These are phyloP conservation scores for Catharus ustulatus DNA, from an alignment of 2,797 vertebrate genomes.

Conservation along the genomic window DNA sequence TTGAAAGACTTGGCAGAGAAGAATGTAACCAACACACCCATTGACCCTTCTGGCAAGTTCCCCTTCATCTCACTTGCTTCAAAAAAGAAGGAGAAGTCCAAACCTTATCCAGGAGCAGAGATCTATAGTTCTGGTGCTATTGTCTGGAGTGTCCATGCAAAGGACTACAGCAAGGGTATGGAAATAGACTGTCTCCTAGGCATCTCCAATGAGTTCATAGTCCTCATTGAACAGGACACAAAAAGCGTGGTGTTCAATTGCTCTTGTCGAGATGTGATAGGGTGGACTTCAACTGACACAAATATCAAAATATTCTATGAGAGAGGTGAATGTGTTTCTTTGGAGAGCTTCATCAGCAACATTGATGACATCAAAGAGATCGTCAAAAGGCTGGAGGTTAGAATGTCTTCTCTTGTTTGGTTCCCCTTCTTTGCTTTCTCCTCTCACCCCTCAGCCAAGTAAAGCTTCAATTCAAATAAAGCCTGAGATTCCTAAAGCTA, in stretches of 20 bases:
- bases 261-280: conserved; percentile 93
- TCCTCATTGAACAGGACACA: conserved; percentile 91
- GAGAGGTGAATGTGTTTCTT: conserved; percentile 91
- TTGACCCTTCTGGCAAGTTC: conserved; percentile 93
- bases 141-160: conserved; percentile 90
- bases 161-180: conserved; percentile 90
- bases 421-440: conserved; percentile 1
- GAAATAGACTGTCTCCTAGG: conserved; percentile 92
- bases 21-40: conserved; percentile 92
- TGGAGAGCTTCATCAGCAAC: conserved; percentile 91
- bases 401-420: conserved; percentile 54
- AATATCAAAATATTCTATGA: conserved; percentile 96
- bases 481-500: not conserved
- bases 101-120: conserved; percentile 90
- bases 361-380: conserved; percentile 95
- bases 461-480: not conserved
- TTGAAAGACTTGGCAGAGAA: conserved; percentile 95
- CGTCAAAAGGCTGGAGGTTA: conserved; percentile 94
- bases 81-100: conserved; percentile 91
- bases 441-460: fast-evolving
- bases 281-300: conserved; percentile 92
- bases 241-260: conserved; percentile 94
- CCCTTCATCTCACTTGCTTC: conserved; percentile 96
- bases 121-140: conserved; percentile 91
- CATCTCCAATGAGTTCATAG: conserved; percentile 92